phyloP scores from a whole-genome alignment of 2,888 invertebrate genomes.

The Omphaloscelis lunosa region DNA sequence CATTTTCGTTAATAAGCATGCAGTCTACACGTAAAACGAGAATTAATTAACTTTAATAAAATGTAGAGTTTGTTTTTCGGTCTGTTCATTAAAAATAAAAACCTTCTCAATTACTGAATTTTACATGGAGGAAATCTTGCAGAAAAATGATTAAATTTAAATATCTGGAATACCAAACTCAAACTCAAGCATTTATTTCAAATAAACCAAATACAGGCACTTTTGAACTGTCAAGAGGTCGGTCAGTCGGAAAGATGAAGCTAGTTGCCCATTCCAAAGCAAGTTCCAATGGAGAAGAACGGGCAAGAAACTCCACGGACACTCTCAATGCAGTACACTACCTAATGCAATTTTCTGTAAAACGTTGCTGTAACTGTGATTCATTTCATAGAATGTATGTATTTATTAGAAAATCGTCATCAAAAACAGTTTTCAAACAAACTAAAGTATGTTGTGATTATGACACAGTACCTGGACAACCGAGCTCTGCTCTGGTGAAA shows the following conservation, averaged over 20 bases:
- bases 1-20: not conserved
- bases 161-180: not conserved
- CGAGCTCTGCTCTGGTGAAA: no score
- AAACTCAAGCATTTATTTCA: no score
- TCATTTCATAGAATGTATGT: not conserved
- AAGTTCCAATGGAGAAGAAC: no score
- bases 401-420: not conserved
- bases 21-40: not conserved
- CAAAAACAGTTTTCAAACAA: not conserved
- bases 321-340: not conserved
- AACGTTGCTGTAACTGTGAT: not conserved
- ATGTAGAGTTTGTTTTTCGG: not conserved
- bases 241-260: no score
- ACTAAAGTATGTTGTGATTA: not conserved
- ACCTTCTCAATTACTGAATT: not conserved
- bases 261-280: no score
- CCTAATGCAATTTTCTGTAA: not conserved
- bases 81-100: not conserved
- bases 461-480: not conserved
- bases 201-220: no score
- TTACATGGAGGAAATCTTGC: not conserved
- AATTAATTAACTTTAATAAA: conserved; percentile 2
- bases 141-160: not conserved
- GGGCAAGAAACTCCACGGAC: no score
- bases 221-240: no score